Conservation (phyloP, 2,888 invertebrate species). For the Caenorhabditis sp. region DNA sequence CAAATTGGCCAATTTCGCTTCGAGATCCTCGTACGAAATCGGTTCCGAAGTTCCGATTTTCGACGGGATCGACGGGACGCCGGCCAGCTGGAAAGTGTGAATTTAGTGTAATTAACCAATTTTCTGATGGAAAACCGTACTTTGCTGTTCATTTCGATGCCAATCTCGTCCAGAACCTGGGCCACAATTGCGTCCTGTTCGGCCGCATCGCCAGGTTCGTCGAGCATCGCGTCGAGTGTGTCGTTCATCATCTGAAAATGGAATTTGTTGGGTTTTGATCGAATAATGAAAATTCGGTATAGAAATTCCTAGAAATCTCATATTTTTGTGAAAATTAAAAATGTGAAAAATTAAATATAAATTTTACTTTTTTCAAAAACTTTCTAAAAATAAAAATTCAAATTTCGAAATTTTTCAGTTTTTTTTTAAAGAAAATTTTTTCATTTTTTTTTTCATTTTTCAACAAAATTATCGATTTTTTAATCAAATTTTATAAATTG, state of each 20-base stretch:
- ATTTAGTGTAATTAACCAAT: not conserved
- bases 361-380: too few relatives aligned
- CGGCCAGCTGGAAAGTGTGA: conserved; percentile 34
- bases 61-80: conserved; percentile 44
- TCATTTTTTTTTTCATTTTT: too few relatives aligned
- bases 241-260: conserved; percentile 87
- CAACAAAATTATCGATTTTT: too few relatives aligned
- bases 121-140: conserved; percentile 3
- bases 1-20: conserved; percentile 64
- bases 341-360: too few relatives aligned
- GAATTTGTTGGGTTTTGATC: too few relatives aligned
- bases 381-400: too few relatives aligned
- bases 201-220: conserved; percentile 93
- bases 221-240: conserved; percentile 92
- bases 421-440: too few relatives aligned
- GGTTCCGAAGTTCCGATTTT: conserved; percentile 4
- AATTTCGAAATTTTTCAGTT: too few relatives aligned
- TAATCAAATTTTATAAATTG: too few relatives aligned
- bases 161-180: conserved; percentile 95
- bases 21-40: conserved; percentile 57
- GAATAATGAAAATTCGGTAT: too few relatives aligned
- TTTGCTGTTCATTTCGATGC: conserved; percentile 90
- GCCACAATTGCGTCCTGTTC: conserved; percentile 92
- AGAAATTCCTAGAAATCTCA: too few relatives aligned
- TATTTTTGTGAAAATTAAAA: too few relatives aligned